These are phyloP conservation scores for Bergia puertoricense DNA, from an alignment of 92 coral and sea anemone species.

Conservation along the genomic window DNA sequence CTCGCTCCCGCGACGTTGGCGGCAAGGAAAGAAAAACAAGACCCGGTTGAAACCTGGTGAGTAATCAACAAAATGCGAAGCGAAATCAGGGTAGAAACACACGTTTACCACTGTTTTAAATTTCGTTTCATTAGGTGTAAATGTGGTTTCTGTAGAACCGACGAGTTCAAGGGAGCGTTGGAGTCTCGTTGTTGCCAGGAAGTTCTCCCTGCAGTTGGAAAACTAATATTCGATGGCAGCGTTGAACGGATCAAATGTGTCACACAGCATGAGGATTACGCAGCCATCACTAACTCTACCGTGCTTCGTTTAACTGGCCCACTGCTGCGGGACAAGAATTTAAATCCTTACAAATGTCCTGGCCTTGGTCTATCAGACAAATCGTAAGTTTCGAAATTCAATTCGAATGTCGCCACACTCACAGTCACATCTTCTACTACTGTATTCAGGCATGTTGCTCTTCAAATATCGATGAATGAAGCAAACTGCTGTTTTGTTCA, in stretches of 20 bases:
- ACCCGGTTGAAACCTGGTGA: neutral
- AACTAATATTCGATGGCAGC: neutral
- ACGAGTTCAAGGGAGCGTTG: neutral
- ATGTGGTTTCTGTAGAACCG: neutral
- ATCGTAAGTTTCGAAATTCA: neutral
- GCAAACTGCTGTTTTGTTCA: too few species aligned
- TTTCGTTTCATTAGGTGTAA: neutral
- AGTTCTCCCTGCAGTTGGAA: neutral
- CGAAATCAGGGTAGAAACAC: neutral
- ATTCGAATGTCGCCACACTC: neutral
- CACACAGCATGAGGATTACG: conserved; percentile 3
- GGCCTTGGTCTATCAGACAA: neutral
- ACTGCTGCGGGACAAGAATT: conserved; percentile 2
- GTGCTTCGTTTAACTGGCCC: neutral
- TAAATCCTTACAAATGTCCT: conserved; percentile 9
- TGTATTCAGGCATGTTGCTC: too few species aligned
- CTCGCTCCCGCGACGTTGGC: conserved; percentile 7
- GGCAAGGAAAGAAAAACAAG: neutral
- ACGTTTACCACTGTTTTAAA: conserved; percentile 8
- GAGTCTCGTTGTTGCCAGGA: neutral
- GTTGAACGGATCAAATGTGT: neutral
- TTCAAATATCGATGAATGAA: too few species aligned
- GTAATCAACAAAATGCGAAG: neutral
- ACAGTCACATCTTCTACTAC: neutral
- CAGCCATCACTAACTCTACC: neutral